Evolutionary conservation across 2,113 vertebrate species (phyloP).

Genomic region (Notothenia coriiceps): DNA sequence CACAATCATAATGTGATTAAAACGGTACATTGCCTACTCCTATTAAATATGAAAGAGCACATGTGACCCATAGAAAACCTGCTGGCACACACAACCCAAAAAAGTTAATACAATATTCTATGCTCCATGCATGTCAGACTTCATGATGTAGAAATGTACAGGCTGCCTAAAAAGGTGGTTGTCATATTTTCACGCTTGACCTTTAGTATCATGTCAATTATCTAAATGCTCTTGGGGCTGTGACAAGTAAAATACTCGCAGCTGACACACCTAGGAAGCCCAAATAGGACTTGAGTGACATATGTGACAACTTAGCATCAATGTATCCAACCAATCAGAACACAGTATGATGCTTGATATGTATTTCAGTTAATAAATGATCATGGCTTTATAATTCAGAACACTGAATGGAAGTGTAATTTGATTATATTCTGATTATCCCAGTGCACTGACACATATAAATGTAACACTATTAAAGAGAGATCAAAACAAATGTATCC

Average conservation of each 20-base stretch:
- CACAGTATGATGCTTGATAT: conserved; percentile 14
- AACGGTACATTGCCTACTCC: background rate
- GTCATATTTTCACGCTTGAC: conserved; percentile 14
- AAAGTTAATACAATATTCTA: background rate
- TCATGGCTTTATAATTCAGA: background rate
- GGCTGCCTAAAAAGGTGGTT: conserved; percentile 3
- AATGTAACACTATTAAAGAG: conserved; percentile 25
- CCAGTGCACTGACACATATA: background rate
- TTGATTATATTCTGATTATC: conserved; percentile 17
- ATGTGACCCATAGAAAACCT: background rate
- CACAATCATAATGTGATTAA: background rate
- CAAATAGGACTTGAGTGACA: background rate
- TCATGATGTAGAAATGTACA: background rate
- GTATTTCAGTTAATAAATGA: background rate
- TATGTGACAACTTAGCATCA: conserved; percentile 14
- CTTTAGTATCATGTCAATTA: conserved; percentile 39
- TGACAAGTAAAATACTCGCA: conserved; percentile 9
- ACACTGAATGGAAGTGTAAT: conserved; percentile 25
- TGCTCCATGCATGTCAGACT: background rate
- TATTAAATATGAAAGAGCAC: background rate
- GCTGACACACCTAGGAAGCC: conserved; percentile 13
- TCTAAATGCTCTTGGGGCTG: conserved; percentile 24
- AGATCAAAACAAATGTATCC: conserved; percentile 38
- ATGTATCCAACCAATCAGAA: conserved; percentile 15
- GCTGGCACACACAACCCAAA: background rate